phyloP scores from a whole-genome alignment of 2,113 vertebrate genomes.

The Nycticebus coucang region DNA sequence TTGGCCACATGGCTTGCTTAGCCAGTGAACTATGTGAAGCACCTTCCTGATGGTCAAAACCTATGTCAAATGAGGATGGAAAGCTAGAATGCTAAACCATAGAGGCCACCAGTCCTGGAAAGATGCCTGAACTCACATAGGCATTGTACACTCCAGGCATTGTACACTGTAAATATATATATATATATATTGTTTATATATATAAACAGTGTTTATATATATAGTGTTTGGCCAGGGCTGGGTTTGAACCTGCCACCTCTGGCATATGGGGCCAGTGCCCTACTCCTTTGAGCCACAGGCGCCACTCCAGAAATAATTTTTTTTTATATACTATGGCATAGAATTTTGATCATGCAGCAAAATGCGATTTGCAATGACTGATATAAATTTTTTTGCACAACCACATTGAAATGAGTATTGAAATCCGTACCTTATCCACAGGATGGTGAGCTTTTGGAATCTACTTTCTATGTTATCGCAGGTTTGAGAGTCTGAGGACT shows the following conservation, averaged over 20 bases:
- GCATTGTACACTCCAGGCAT: background rate
- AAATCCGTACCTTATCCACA: background rate
- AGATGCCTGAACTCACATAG: background rate
- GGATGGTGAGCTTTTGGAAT: background rate
- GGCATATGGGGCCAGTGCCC: too few relatives aligned
- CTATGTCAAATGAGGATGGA: too few relatives aligned
- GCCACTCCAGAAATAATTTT: too few relatives aligned
- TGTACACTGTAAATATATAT: too few relatives aligned
- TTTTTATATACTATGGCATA: background rate
- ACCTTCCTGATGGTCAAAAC: too few relatives aligned
- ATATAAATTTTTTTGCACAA: background rate
- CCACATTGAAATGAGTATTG: background rate
- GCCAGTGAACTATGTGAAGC: too few relatives aligned
- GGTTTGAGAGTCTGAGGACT: background rate
- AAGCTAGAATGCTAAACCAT: background rate
- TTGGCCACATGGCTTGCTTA: too few relatives aligned
- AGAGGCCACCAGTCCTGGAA: rapidly evolving
- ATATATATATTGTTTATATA: too few relatives aligned
- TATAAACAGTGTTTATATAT: too few relatives aligned
- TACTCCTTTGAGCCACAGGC: too few relatives aligned
- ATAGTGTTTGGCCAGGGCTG: too few relatives aligned
- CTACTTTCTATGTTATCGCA: background rate
- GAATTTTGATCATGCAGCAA: background rate
- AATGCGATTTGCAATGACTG: background rate
- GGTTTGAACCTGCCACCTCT: background rate